Base-by-base conservation (phyloP, 30 jellyfish, hydroid and myxozoan genomes). In the Aurelia aurita region DNA sequence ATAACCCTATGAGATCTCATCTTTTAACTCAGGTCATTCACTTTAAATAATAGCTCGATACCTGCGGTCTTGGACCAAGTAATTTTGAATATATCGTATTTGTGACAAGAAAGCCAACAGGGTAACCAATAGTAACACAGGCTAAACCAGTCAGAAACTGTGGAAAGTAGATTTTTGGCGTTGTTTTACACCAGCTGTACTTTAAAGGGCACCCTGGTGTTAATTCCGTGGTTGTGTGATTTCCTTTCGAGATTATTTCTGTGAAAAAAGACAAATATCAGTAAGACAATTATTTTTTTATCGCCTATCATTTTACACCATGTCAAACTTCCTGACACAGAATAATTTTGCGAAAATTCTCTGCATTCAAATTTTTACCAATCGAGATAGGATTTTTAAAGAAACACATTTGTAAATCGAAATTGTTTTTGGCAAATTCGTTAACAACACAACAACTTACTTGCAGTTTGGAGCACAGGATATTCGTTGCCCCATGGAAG, bases 401-500 rank as follows among this genome's bases (percentile, higher is more conserved):
- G 51, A 39, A 7, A 14, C 13, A 8, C 9, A 39, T 7, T 39
- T 7, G 16, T 39, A 39, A 39, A 39, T 39, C 15, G 16, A 39
- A 0, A 39, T 9, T 6, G 51, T 39, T 9, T 39, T 5, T 0
- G 7, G 51, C 51, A 14, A 39, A 9, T 39, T 6, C 1, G 51
- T 1, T 39, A 32, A 27, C 25, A 7, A n/a, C 12, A 11, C 0
- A 70, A 70, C 14, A n/a, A n/a, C 90, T 44, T 43, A 81, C 91
- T 31, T 28, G 57, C 29, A 19, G 64, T 69, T 32, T 69, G 77
- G 15, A 92, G 85, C 4, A 29, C 43, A 16, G 97, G 97, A 64
- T 92, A 80, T 16, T 84, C 69, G 35, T 85, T 86, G 0, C 98
- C 98, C 98, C 98, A 92, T 3, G 98, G 98, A 3, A 92, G 82